phyloP scores from a whole-genome alignment of 2,113 vertebrate genomes.

The Orcinus orca region DNA sequence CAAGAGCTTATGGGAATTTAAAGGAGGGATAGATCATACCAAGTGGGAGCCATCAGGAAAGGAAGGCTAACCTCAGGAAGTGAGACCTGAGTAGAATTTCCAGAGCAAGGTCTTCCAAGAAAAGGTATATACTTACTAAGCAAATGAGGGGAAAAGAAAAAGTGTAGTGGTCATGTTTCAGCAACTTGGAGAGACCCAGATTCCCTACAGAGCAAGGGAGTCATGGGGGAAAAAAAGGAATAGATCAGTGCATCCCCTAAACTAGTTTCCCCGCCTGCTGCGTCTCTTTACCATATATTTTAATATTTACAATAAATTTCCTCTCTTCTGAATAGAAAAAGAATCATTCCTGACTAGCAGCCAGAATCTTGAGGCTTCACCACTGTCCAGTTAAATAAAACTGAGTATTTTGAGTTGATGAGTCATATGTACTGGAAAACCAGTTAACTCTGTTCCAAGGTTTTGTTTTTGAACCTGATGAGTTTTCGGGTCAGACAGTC shows the following conservation, averaged over 20 bases:
- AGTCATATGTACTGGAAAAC: not conserved
- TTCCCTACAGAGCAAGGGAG: not conserved
- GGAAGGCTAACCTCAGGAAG: not conserved
- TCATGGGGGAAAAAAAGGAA: not conserved
- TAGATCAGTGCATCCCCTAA: not conserved
- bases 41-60: not conserved
- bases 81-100: not conserved
- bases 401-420: not conserved
- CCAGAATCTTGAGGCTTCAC: not conserved
- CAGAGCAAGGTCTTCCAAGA: not conserved
- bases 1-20: not conserved
- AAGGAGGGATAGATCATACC: not conserved
- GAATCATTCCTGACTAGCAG: not conserved
- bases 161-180: not conserved
- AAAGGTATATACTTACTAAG: not conserved
- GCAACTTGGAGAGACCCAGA: not conserved
- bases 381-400: not conserved
- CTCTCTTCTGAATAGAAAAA: not conserved
- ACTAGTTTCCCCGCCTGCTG: not conserved
- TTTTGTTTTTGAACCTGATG: not conserved
- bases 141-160: not conserved
- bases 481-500: not conserved
- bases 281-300: not conserved
- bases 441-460: not conserved
- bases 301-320: not conserved